Evolutionary conservation across 2,888 invertebrate species (phyloP), one percentile per base, ranked within the genome.

Genomic region (Hylaea fasciaria): DNA sequence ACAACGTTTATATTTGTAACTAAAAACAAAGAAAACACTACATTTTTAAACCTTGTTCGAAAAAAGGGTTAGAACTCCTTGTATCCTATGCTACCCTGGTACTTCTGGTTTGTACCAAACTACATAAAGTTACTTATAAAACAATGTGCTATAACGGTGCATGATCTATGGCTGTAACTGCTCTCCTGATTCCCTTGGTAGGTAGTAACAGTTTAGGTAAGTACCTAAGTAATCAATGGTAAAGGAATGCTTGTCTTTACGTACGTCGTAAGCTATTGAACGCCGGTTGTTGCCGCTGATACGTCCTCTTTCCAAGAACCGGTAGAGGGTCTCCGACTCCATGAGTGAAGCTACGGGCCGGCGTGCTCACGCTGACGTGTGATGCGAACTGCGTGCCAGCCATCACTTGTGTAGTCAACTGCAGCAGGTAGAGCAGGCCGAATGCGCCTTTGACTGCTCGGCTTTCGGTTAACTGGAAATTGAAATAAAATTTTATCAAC

Each of bases 361-460:
- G 92, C 12, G 93, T 92, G 68, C 83, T 87, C 40, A 93, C 82
- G 64, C 81, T 87, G 41, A 93, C 89, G 66, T 93, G 92, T 2
- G 93, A 93, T 0, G 87, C 74, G 74, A 91, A 93, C 65, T 83
- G 83, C 1, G 89, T 83, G 39, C 83, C 82, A 0, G 83, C 80
- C 43, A 70, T 64, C 46, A 71, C 73, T 37, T 76, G 74, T 13
- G 65, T 57, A 28, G 71, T 54, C 32, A 80, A 60, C 56, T 83
- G 83, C 50, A 78, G 40, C n/a, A 64, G 44, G 61, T 50, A 63
- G 8, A 62, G 47, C 32, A 62, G 41, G 12, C 53, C 43, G 22
- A 64, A 56, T 5, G 60, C 28, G 35, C 57, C 41, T 13, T 41
- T 48, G 17, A 53, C 13, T 37, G 64, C 28, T 52, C 29, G 4